Percentiles rank a stretch among this genome's conserved stretches.
phyloP scores from a whole-genome alignment of 2,797 vertebrate genomes.

The Premnoplex brunnescens region DNA sequence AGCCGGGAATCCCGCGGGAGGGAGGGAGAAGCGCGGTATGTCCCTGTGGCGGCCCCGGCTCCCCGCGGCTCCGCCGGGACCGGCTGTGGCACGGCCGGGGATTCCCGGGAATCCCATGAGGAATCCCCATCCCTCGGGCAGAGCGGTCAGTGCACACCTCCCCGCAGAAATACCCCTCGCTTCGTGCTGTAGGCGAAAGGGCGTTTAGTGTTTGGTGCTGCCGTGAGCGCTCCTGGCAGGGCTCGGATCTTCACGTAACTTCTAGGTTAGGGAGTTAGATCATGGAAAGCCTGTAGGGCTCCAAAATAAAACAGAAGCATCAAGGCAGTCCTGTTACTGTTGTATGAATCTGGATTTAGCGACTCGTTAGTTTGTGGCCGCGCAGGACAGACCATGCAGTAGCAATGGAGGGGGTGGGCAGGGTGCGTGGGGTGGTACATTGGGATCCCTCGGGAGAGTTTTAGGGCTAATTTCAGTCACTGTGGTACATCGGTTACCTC shows the following conservation, averaged over 20 bases:
- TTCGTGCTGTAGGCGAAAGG: not conserved
- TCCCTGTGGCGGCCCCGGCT: not conserved
- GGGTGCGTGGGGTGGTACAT: not conserved
- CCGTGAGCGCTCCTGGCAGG: not conserved
- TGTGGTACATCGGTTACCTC: not conserved
- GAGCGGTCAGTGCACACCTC: accelerated
- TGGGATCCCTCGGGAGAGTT: not conserved
- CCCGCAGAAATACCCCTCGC: accelerated
- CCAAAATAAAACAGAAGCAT: not conserved
- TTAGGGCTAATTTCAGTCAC: not conserved
- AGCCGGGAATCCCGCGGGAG: accelerated
- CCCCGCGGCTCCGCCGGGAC: not conserved
- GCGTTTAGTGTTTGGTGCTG: not conserved
- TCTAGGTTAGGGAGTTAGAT: not conserved
- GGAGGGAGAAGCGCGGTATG: accelerated
- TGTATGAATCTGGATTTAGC: not conserved
- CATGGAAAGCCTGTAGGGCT: not conserved
- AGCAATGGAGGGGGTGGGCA: not conserved
- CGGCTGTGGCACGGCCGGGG: accelerated
- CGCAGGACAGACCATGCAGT: not conserved
- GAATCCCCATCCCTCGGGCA: accelerated
- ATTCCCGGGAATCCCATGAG: not conserved
- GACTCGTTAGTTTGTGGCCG: not conserved
- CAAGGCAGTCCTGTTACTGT: not conserved
- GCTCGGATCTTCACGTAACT: accelerated